These are phyloP conservation scores for Argopecten irradians DNA, from an alignment of 1,140 invertebrate species.

Conservation along the genomic window DNA sequence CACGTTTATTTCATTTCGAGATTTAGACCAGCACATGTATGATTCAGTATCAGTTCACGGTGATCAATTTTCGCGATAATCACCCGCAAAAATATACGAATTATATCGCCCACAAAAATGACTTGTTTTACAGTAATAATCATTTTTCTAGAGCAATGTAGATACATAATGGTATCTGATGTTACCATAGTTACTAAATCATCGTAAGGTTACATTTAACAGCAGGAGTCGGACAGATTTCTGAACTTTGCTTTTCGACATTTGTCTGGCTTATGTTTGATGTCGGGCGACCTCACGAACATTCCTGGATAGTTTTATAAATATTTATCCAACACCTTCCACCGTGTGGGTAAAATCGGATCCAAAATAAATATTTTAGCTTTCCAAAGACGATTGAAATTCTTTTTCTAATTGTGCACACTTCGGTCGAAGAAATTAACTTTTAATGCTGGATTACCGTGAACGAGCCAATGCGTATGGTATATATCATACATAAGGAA, in stretches of 20 bases:
- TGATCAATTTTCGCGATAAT: no score
- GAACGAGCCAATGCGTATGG: neutral
- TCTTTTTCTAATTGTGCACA: neutral
- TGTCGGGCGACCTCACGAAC: neutral
- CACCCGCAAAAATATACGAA: no score
- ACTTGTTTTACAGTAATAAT: no score
- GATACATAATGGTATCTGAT: no score
- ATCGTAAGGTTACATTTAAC: no score
- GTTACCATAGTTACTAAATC: no score
- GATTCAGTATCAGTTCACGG: no score
- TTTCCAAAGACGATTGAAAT: neutral
- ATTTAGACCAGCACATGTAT: no score
- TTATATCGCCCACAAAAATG: no score
- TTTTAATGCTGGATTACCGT: neutral
- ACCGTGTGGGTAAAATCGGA: neutral
- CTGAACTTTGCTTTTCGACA: neutral
- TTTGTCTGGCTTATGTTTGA: neutral
- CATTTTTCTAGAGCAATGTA: no score
- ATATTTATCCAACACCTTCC: conserved; percentile 1
- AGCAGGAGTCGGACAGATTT: no score
- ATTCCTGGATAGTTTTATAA: neutral
- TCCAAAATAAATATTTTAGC: neutral
- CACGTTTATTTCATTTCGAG: no score
- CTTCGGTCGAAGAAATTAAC: neutral
- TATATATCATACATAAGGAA: neutral